A percentile compares a stretch with the other conserved stretches of the same genome.
phyloP scores from a whole-genome alignment of 2,797 vertebrate genomes.

The Enteromius viviparus region DNA sequence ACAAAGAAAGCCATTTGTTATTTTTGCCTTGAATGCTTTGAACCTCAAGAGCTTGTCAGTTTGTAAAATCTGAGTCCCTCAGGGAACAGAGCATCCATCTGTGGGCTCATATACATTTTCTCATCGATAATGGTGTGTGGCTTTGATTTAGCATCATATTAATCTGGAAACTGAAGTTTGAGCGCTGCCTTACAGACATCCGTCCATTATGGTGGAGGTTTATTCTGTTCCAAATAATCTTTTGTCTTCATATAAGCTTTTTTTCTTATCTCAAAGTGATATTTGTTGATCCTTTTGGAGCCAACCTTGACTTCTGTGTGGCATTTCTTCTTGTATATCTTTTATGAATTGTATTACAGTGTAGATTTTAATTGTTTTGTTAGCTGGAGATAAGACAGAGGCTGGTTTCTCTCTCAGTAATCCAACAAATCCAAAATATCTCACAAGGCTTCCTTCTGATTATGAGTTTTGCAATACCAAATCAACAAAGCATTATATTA shows the following conservation, averaged over 20 bases:
- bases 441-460: constrained; percentile 30
- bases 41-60: constrained; percentile 40
- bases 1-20: constrained; percentile 46
- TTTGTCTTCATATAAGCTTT: not conserved
- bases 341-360: not conserved
- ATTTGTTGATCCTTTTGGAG: not conserved
- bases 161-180: not conserved
- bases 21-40: constrained; percentile 45
- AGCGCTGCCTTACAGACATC: not conserved
- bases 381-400: not conserved
- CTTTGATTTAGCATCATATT: constrained; percentile 41
- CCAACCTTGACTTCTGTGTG: not conserved
- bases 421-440: constrained; percentile 11
- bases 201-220: not conserved
- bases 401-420: not conserved
- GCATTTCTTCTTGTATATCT: not conserved
- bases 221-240: constrained; percentile 6
- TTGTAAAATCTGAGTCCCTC: constrained; percentile 21
- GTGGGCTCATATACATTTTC: constrained; percentile 27
- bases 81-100: constrained; percentile 19
- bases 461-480: not conserved
- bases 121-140: constrained; percentile 21
- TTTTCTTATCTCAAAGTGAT: not conserved
- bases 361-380: not conserved
- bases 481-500: constrained; percentile 16